Base-by-base conservation (phyloP, 2,797 vertebrate genomes). In the Anas bernieri region DNA sequence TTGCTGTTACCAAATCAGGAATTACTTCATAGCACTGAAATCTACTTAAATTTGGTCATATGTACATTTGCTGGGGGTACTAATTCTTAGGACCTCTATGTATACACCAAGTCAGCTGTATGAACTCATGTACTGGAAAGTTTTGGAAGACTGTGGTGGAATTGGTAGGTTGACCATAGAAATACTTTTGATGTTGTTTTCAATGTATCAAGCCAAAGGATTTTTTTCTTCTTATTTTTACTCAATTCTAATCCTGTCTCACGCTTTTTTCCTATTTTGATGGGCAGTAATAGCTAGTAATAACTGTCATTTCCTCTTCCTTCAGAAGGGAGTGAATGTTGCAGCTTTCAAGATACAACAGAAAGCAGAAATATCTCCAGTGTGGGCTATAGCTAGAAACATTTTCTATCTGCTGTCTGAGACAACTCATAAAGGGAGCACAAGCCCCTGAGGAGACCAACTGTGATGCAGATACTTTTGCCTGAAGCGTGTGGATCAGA, bases 221-320 rank as follows among this genome's bases (percentile, higher is more conserved):
- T 61, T 80, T 33, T 31, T 37, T 76, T 90, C 37, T 90, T 91
- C 41, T 85, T 73, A 43, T 17, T 81, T 73, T 94, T 72, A 31
- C 35, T n/a, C 58, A 68, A 13, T 88, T 89, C 37, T 23, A 56
- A 6, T 59, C 52, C 52, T 55, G 25, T 64, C 66, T 93, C 28
- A 39, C 63, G 37, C 28, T 89, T 95, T 81, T 62, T 94, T 90
- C 86, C 66, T 91, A 50, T 88, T 93, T 82, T 91, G 73, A 64
- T 39, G 23, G 4, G 9, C 54, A 74, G 1, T 88, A 92, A 73
- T 73, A 75, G 89, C 64, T 76, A 75, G 55, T 95, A 93, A 96
- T 93, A 96, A 59, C 77, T 84, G 58, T 94, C 78, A 96, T 96
- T 97, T 97, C 76, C 88, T 96, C 92, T 93, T 87, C 84, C 54